Percentiles rank a stretch among this genome's conserved stretches.
Evolutionary conservation across 1,140 invertebrate genomes (phyloP).

Genomic region (Tribolium castaneum): DNA sequence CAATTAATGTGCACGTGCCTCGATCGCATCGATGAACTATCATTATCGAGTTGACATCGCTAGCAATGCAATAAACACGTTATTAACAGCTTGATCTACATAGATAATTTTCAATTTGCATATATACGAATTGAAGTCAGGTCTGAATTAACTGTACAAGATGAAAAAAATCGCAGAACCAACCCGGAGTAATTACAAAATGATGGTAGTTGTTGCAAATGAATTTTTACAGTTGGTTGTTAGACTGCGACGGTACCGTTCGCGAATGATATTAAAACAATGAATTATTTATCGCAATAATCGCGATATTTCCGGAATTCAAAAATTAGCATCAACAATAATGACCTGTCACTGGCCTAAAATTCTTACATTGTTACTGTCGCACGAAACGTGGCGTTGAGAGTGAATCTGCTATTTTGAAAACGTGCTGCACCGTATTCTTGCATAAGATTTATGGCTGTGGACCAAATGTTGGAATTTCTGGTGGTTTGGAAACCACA

Average conservation of each 20-base stretch:
- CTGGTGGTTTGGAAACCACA: background rate
- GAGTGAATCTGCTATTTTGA: constrained; percentile 22
- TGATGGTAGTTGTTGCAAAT: background rate
- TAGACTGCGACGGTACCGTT: constrained; percentile 20
- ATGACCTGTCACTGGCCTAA: background rate
- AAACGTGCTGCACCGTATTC: constrained; percentile 1
- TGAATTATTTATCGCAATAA: constrained; percentile 22
- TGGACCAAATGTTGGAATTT: background rate
- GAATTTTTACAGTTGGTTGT: constrained; percentile 28
- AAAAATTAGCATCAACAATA: background rate
- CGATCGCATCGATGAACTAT: background rate
- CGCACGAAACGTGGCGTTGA: constrained; percentile 11
- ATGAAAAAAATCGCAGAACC: constrained; percentile 6
- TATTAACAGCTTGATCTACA: constrained; percentile 27
- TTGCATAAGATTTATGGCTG: background rate
- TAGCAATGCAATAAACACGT: constrained; percentile 29
- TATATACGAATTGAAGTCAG: constrained; percentile 18
- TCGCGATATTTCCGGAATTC: background rate
- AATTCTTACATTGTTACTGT: background rate
- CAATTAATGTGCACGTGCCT: background rate
- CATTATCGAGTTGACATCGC: constrained; percentile 14
- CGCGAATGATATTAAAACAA: constrained; percentile 10
- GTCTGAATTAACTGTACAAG: constrained; percentile 2
- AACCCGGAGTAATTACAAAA: constrained; percentile 5
- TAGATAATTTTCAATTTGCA: constrained; percentile 29